These are phyloP conservation scores for Salmo trutta DNA, from an alignment of 2,797 vertebrate species.

Conservation along the genomic window DNA sequence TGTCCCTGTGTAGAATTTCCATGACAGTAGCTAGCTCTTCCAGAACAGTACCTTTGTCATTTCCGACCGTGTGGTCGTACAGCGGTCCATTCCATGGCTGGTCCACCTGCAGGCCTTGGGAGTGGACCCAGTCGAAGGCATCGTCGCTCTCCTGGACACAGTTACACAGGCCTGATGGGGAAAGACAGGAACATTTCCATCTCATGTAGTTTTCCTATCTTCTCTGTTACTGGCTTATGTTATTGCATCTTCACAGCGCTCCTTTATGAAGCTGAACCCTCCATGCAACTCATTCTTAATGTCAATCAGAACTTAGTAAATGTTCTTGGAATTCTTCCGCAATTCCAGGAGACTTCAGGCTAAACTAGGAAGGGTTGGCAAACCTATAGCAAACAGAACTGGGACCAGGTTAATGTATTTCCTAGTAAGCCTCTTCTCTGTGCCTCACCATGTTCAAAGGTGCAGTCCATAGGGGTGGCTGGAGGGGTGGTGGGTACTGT, in stretches of 20 bases:
- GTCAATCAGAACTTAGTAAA: neutral
- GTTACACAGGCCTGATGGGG: conserved; percentile 67
- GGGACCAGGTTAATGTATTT: neutral
- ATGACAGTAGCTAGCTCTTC: neutral
- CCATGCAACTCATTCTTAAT: neutral
- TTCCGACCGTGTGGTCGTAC: conserved; percentile 73
- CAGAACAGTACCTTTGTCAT: conserved; percentile 64
- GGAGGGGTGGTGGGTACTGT: conserved; percentile 51
- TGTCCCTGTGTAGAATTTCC: too few species aligned
- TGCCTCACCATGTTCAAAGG: conserved; percentile 73
- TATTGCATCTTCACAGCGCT: neutral
- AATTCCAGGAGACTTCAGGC: neutral
- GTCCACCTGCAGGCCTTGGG: conserved; percentile 56
- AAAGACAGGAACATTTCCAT: neutral
- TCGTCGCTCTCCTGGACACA: conserved; percentile 67
- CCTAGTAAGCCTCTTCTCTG: neutral
- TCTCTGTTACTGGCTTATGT: neutral
- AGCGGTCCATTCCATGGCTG: conserved; percentile 65
- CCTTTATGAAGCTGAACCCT: neutral
- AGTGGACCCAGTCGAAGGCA: conserved; percentile 67
- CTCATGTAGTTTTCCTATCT: neutral
- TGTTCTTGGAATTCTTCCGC: neutral
- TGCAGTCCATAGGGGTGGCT: conserved; percentile 69
- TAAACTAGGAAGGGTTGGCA: neutral
- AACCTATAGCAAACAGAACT: neutral